These are phyloP conservation scores for Micromesistius poutassou DNA, from an alignment of 2,797 vertebrate species.

Conservation along the genomic window DNA sequence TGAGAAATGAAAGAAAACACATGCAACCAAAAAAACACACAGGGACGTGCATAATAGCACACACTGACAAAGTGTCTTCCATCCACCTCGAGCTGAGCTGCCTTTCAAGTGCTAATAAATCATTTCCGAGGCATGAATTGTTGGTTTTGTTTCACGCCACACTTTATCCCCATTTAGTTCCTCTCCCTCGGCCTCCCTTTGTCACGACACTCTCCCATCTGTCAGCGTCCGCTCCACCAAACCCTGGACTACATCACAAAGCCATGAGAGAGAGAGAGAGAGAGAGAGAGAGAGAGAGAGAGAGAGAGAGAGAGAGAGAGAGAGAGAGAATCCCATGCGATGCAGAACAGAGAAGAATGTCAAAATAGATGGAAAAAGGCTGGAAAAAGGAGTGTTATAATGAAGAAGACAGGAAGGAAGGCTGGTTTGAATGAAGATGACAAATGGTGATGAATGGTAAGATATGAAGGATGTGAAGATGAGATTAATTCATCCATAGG, in stretches of 20 bases:
- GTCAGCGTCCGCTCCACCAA: background rate
- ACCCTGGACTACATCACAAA: background rate
- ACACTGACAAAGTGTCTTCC: background rate
- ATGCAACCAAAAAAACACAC: background rate
- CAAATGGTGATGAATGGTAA: background rate
- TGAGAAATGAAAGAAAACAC: background rate
- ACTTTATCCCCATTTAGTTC: background rate
- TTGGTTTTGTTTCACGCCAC: background rate
- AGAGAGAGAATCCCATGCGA: too few species aligned
- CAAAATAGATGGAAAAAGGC: background rate
- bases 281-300: background rate
- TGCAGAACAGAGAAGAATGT: background rate
- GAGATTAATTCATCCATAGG: background rate
- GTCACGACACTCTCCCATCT: background rate
- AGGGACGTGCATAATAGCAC: background rate
- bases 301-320: background rate
- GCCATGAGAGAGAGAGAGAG: background rate
- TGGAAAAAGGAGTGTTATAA: background rate
- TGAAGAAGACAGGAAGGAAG: too few species aligned
- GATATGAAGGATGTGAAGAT: background rate
- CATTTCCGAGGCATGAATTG: background rate
- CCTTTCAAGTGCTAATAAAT: conserved; percentile 1
- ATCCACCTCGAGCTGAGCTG: background rate
- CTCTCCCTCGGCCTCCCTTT: background rate
- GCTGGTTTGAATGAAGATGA: background rate